phyloP scores from a whole-genome alignment of 1,140 invertebrate genomes.

The Radopholus similis region DNA sequence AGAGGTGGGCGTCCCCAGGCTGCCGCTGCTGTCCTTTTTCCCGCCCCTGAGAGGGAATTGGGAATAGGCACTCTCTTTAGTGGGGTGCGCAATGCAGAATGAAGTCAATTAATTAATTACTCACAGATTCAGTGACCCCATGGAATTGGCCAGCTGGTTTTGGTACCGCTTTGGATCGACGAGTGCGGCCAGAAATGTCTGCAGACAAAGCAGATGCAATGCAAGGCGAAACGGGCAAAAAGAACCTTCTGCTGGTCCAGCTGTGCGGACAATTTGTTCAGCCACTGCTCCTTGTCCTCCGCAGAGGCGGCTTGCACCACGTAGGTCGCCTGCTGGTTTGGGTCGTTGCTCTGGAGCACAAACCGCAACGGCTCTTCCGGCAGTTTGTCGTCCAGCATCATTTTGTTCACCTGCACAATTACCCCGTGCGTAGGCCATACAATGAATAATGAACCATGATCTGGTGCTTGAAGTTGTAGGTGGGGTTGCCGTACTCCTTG shows the following conservation, averaged over 20 bases:
- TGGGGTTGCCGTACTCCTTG: constrained; percentile 86
- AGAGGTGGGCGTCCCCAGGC: constrained; percentile 27
- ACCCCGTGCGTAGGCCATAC: too few species aligned
- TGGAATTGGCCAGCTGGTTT: constrained; percentile 42
- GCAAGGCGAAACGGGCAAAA: not conserved
- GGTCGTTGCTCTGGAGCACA: constrained; percentile 51
- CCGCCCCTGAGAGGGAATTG: constrained; percentile 7
- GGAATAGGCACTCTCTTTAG: constrained; percentile 2
- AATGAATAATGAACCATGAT: constrained; percentile 73
- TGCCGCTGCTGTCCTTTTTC: constrained; percentile 28
- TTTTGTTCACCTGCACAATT: constrained; percentile 59
- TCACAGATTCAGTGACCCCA: constrained; percentile 35
- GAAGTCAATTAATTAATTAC: not conserved
- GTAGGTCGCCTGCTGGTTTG: constrained; percentile 46
- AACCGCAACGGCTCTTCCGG: constrained; percentile 55
- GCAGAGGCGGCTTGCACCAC: constrained; percentile 42
- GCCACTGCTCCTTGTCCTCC: constrained; percentile 58
- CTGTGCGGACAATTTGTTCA: constrained; percentile 45
- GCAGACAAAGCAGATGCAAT: not conserved
- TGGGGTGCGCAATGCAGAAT: not conserved
- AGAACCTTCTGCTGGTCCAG: constrained; percentile 51
- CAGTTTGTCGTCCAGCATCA: constrained; percentile 49
- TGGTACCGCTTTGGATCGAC: constrained; percentile 56
- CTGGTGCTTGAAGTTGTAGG: constrained; percentile 91
- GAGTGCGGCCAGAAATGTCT: constrained; percentile 51